Evolutionary conservation across 2,113 vertebrate species (phyloP).

Genomic region (Perccottus glenii): DNA sequence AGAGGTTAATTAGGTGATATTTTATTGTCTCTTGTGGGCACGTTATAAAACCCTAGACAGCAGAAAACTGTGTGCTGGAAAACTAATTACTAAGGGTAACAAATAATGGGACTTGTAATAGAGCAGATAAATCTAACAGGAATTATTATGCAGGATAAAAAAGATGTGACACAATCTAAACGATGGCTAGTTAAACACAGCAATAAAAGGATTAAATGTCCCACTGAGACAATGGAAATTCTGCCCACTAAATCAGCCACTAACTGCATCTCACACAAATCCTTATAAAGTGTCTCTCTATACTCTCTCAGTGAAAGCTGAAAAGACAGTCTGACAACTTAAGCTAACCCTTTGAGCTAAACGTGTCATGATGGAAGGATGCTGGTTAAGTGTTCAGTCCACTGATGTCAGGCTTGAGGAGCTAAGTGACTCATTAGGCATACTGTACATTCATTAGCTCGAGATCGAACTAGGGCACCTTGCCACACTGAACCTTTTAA

Average conservation of each 20-base stretch:
- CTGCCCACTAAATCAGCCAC: background rate
- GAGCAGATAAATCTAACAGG: constrained; percentile 3
- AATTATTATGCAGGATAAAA: constrained; percentile 30
- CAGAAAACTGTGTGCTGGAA: too few species aligned
- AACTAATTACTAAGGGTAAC: background rate
- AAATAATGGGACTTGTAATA: background rate
- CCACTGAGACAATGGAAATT: background rate
- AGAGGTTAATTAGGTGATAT: too few species aligned
- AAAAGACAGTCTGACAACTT: constrained; percentile 26
- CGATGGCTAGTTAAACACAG: constrained; percentile 1
- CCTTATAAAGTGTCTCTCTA: background rate
- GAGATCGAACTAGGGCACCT: constrained; percentile 61
- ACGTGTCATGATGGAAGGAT: constrained; percentile 40
- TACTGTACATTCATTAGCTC: constrained; percentile 70
- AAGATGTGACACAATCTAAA: constrained; percentile 15
- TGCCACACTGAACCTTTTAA: constrained; percentile 57
- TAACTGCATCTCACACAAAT: background rate
- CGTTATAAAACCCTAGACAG: too few species aligned
- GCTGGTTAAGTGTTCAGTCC: constrained; percentile 56
- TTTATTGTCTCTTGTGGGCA: too few species aligned
- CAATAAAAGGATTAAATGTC: background rate
- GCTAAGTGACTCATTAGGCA: constrained; percentile 72
- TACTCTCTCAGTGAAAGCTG: constrained; percentile 17
- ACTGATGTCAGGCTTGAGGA: constrained; percentile 53
- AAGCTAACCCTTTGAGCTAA: constrained; percentile 13